phyloP scores from a whole-genome alignment of 92 coral and sea anemone species.

The Phymanthus crucifer region DNA sequence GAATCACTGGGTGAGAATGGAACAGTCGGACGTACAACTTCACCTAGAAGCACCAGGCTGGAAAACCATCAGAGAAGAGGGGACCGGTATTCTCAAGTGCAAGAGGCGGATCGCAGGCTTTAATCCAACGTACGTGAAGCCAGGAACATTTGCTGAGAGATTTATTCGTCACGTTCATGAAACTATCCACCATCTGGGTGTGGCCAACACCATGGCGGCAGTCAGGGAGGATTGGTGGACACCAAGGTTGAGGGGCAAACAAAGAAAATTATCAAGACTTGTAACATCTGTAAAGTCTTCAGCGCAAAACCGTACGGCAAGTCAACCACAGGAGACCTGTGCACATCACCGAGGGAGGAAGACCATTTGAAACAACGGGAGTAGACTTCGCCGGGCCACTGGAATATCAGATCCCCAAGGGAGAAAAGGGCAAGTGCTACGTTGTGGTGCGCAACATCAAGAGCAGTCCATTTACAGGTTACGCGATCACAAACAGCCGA shows the following conservation, averaged over 20 bases:
- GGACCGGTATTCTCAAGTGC: slow-evolving; percentile 43
- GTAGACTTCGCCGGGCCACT: slow-evolving; percentile 64
- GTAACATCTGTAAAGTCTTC: slow-evolving; percentile 52
- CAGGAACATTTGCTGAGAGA: slow-evolving; percentile 53
- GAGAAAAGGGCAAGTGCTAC: slow-evolving; percentile 48
- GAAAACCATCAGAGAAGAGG: slow-evolving; percentile 46
- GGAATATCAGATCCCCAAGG: slow-evolving; percentile 50
- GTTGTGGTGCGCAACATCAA: slow-evolving; percentile 46
- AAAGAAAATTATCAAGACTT: slow-evolving; percentile 46
- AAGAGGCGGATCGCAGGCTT: slow-evolving; percentile 46
- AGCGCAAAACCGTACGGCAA: slow-evolving; percentile 52
- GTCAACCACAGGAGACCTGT: slow-evolving; percentile 34
- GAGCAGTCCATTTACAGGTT: slow-evolving; percentile 51
- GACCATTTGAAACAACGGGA: slow-evolving; percentile 32
- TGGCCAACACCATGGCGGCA: slow-evolving; percentile 65
- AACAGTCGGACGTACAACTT: slow-evolving; percentile 6
- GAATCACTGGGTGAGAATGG: slow-evolving; percentile 36
- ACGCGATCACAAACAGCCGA: slow-evolving; percentile 66
- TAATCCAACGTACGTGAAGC: slow-evolving; percentile 50
- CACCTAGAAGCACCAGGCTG: slow-evolving; percentile 48
- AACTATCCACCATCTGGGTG: slow-evolving; percentile 39
- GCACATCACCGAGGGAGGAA: not conserved
- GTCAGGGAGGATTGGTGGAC: slow-evolving; percentile 62
- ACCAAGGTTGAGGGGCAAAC: slow-evolving; percentile 50
- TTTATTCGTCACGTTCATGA: slow-evolving; percentile 47